A percentile compares a stretch with the other conserved stretches of the same genome.
Conservation (phyloP, 2,113 vertebrate species). For the Saimiri boliviensis region DNA sequence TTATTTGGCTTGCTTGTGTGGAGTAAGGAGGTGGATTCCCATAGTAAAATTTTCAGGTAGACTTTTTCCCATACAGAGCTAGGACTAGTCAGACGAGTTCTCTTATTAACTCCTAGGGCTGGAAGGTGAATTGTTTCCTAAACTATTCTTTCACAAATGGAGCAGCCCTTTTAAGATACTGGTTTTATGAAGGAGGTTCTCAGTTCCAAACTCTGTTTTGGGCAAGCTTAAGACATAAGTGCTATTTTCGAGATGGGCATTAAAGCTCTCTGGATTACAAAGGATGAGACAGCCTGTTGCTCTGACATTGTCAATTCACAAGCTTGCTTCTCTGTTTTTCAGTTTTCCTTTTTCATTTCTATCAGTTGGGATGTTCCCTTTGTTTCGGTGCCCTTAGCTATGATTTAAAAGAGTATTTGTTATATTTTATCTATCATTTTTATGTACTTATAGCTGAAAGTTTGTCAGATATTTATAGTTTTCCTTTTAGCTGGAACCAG, state of each 20-base stretch:
- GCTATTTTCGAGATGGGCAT: neutral
- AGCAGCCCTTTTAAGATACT: neutral
- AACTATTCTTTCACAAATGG: neutral
- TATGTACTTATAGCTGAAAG: neutral
- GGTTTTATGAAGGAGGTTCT: neutral
- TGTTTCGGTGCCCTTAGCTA: neutral
- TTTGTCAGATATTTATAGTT: neutral
- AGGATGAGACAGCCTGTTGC: neutral
- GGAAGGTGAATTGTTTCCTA: neutral
- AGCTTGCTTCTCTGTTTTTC: neutral
- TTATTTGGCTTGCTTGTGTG: neutral
- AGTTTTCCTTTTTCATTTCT: neutral
- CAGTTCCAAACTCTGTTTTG: neutral
- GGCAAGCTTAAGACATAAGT: neutral
- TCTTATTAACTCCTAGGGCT: neutral
- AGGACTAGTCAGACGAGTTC: neutral
- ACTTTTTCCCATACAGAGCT: neutral
- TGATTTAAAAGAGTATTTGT: neutral
- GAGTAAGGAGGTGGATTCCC: neutral
- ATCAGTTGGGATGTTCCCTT: neutral
- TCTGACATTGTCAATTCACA: neutral
- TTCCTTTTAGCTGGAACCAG: neutral
- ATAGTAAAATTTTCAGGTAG: neutral
- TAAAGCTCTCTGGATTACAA: rapidly evolving
- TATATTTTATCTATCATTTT: neutral